Conservation (phyloP, 1,140 invertebrate species). For the Drosophila arawakana region DNA sequence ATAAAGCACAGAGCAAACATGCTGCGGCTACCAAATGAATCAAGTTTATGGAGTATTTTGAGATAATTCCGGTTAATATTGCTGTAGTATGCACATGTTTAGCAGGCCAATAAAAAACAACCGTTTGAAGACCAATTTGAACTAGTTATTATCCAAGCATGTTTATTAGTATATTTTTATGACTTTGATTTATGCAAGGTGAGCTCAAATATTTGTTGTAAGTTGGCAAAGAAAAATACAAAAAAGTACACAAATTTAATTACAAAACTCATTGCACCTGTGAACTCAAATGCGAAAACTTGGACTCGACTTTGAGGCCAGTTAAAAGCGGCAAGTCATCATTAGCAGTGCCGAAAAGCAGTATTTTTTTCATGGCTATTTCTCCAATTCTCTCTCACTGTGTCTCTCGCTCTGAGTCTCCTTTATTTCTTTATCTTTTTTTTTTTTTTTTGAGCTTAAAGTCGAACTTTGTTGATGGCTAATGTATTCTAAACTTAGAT, state of each 20-base stretch:
- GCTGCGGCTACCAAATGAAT: too few species aligned
- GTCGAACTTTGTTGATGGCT: constrained; percentile 21
- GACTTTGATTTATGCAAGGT: constrained; percentile 1
- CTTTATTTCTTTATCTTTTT: not conserved
- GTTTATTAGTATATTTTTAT: not conserved
- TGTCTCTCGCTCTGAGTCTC: not conserved
- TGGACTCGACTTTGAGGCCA: constrained; percentile 5
- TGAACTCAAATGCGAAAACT: not conserved
- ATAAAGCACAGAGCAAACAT: too few species aligned
- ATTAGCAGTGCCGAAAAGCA: not conserved
- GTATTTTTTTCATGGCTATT: not conserved
- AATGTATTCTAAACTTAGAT: constrained; percentile 38
- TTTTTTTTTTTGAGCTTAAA: not conserved
- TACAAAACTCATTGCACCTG: not conserved
- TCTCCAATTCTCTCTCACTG: not conserved
- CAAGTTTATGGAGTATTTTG: too few species aligned
- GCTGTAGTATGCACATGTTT: not conserved
- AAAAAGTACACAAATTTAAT: too few species aligned
- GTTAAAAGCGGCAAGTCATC: constrained; percentile 4
- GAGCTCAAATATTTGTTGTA: not conserved
- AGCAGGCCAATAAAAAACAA: not conserved
- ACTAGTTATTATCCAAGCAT: not conserved
- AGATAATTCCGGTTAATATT: not conserved
- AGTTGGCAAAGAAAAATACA: too few species aligned
- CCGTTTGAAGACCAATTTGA: not conserved